phyloP scores from a whole-genome alignment of 2,888 invertebrate genomes.

The Volucella inanis region DNA sequence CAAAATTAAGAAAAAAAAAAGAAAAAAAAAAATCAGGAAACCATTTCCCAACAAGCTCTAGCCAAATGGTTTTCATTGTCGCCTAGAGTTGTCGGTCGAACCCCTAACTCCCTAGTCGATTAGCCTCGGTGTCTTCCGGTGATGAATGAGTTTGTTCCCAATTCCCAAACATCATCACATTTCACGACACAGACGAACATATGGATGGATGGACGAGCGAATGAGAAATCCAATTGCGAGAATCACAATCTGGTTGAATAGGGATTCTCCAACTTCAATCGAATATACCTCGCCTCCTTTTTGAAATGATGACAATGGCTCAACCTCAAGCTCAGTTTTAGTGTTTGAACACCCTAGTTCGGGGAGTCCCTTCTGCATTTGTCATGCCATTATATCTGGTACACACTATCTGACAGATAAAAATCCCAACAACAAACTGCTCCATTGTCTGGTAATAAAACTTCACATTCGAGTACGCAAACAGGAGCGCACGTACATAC shows the following conservation, averaged over 20 bases:
- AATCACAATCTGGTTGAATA: conserved; percentile 46
- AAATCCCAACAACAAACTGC: conserved; percentile 31
- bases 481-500: conserved; percentile 3
- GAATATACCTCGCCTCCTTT: neutral
- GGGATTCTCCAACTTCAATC: conserved; percentile 6
- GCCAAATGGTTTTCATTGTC: neutral
- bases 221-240: conserved; percentile 1
- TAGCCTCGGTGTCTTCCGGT: conserved; percentile 38
- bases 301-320: conserved; percentile 21
- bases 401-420: conserved; percentile 42
- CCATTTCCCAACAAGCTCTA: too few species aligned
- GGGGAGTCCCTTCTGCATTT: conserved; percentile 36
- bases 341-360: too few species aligned
- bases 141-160: conserved; percentile 46
- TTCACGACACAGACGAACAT: conserved; percentile 37
- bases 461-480: neutral
- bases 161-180: conserved; percentile 62
- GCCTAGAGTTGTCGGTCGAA: conserved; percentile 2
- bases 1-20: neutral
- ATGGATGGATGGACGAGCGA: conserved; percentile 8
- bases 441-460: conserved; percentile 54
- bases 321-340: conserved; percentile 11
- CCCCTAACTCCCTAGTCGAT: conserved; percentile 21
- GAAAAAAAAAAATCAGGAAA: too few species aligned
- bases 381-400: conserved; percentile 42